A percentile compares a stretch with the other conserved stretches of the same genome.
phyloP scores from a whole-genome alignment of 1,140 invertebrate genomes.

The Calycopis cecrops region DNA sequence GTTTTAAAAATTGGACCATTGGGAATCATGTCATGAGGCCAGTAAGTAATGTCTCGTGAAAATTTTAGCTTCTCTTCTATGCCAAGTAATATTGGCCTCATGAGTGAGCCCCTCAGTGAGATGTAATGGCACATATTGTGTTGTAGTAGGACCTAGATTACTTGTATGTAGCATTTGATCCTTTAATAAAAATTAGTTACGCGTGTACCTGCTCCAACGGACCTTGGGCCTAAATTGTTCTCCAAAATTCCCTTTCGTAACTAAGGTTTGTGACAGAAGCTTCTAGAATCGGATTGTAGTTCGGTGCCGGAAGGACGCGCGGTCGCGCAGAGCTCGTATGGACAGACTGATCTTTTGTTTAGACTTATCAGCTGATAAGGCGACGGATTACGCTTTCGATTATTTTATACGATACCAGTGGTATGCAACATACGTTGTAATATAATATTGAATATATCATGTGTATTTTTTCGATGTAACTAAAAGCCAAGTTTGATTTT shows the following conservation, averaged over 20 bases:
- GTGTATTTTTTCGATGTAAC: slow-evolving; percentile 72
- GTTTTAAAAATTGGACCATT: too few relatives aligned
- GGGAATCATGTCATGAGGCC: too few relatives aligned
- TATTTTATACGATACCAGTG: slow-evolving; percentile 49
- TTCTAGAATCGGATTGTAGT: too few relatives aligned
- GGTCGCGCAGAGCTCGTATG: slow-evolving; percentile 8
- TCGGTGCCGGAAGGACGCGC: neutral
- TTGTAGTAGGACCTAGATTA: slow-evolving; percentile 31
- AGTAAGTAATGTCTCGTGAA: too few relatives aligned
- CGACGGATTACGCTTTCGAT: slow-evolving; percentile 52
- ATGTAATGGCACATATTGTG: slow-evolving; percentile 13
- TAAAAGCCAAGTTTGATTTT: slow-evolving; percentile 70
- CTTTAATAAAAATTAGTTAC: slow-evolving; percentile 56
- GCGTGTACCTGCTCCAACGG: slow-evolving; percentile 59
- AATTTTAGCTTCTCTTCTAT: too few relatives aligned
- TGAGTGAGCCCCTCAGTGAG: slow-evolving; percentile 15
- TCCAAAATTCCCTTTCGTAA: slow-evolving; percentile 12
- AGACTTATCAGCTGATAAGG: slow-evolving; percentile 13
- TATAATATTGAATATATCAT: slow-evolving; percentile 61
- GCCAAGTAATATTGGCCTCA: neutral
- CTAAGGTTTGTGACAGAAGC: too few relatives aligned
- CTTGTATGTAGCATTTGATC: slow-evolving; percentile 43
- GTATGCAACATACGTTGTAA: slow-evolving; percentile 50
- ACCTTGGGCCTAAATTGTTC: slow-evolving; percentile 51
- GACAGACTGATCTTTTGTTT: slow-evolving; percentile 19